Evolutionary conservation across 2,113 vertebrate species (phyloP).

Genomic region (Tretioscincus oriximinensis): DNA sequence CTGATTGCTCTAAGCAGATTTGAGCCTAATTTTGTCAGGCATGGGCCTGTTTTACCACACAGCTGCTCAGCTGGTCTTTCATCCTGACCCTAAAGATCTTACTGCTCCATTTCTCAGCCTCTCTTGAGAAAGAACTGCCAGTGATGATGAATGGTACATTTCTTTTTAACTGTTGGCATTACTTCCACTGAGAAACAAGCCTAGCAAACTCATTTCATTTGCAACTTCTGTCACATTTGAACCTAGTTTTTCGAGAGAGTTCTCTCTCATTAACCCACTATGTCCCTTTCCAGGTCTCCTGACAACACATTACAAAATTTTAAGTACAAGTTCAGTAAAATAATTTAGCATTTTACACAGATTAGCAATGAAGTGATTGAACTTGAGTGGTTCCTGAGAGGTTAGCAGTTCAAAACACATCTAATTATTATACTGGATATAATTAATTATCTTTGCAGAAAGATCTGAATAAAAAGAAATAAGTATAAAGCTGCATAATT

Average conservation of each 20-base stretch:
- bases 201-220: constrained; percentile 56
- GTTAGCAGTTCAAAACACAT: not conserved
- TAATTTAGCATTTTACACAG: constrained; percentile 17
- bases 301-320: constrained; percentile 17
- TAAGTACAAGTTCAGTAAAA: constrained; percentile 27
- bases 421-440: not conserved
- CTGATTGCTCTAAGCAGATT: constrained; percentile 20
- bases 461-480: not conserved
- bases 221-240: constrained; percentile 52
- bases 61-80: constrained; percentile 36
- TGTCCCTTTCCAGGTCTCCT: not conserved
- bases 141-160: constrained; percentile 68
- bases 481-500: not conserved
- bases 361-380: constrained; percentile 10
- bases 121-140: constrained; percentile 62
- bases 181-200: constrained; percentile 32
- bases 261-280: constrained; percentile 16
- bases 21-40: constrained; percentile 16
- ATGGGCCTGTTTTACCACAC: not conserved
- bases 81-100: constrained; percentile 44
- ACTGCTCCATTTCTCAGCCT: constrained; percentile 38
- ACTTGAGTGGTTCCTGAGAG: not conserved
- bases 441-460: constrained; percentile 5
- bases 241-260: constrained; percentile 40
- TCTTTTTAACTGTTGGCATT: constrained; percentile 38